Conservation (phyloP, 1,140 invertebrate genomes). For the Drosophila tropicalis region DNA sequence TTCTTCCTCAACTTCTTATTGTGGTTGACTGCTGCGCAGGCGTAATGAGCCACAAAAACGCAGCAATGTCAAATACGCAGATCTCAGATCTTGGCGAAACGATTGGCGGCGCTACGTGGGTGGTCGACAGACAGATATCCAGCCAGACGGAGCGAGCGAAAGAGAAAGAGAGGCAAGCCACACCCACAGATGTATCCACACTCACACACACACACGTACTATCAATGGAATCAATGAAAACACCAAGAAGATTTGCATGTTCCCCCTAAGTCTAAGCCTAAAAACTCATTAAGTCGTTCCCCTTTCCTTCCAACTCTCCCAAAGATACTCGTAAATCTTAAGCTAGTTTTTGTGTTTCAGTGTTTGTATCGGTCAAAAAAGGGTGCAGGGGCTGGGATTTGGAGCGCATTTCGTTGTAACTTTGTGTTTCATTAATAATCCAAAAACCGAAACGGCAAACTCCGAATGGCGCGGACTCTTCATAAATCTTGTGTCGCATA, state of each 20-base stretch:
- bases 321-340: constrained; percentile 58
- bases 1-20: constrained; percentile 15
- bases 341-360: constrained; percentile 41
- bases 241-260: constrained; percentile 59
- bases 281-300: constrained; percentile 63
- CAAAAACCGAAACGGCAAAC: constrained; percentile 27
- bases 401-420: constrained; percentile 77
- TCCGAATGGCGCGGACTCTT: constrained; percentile 37
- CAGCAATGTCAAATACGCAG: constrained; percentile 78
- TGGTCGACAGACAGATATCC: constrained; percentile 35
- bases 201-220: constrained; percentile 53
- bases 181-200: constrained; percentile 44
- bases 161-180: constrained; percentile 24
- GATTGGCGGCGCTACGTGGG: constrained; percentile 76
- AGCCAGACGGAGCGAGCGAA: background rate
- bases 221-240: constrained; percentile 13
- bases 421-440: constrained; percentile 79
- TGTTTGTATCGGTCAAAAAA: background rate
- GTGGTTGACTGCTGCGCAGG: constrained; percentile 61
- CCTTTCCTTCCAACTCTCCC: background rate
- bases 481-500: constrained; percentile 82
- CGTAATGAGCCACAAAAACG: constrained; percentile 67
- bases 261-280: constrained; percentile 13
- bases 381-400: constrained; percentile 36
- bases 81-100: constrained; percentile 41